A percentile compares a stretch with the other conserved stretches of the same genome.
Evolutionary conservation across 2,113 vertebrate genomes (phyloP).

Genomic region (Baryphthengus martii): DNA sequence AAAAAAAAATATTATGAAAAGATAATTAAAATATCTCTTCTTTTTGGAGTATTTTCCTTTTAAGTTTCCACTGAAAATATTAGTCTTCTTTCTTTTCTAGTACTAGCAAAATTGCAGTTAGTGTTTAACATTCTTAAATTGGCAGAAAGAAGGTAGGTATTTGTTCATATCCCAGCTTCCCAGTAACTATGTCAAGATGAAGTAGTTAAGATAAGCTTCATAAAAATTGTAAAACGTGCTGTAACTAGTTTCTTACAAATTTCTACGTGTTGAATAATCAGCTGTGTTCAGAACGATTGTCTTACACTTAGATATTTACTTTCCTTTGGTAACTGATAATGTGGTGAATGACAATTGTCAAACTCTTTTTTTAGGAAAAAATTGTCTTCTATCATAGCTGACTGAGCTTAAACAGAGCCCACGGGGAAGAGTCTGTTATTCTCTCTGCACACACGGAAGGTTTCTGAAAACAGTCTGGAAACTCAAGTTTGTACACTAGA

Average conservation of each 20-base stretch:
- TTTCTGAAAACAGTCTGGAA: neutral
- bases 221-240: neutral
- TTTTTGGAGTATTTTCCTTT: neutral
- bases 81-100: neutral
- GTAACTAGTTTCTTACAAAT: neutral
- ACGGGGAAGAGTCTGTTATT: neutral
- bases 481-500: neutral
- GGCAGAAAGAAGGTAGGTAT: neutral
- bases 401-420: neutral
- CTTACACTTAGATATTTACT: no score
- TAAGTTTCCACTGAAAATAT: neutral
- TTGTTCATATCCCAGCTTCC: neutral
- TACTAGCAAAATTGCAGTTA: neutral
- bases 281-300: neutral
- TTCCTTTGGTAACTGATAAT: neutral
- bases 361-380: neutral
- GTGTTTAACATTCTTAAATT: neutral
- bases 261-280: neutral
- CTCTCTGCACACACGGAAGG: neutral
- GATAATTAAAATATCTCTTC: neutral
- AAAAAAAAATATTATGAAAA: neutral
- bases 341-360: neutral
- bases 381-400: neutral
- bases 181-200: neutral
- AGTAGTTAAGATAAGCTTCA: neutral